Base-by-base conservation (phyloP, 2,888 invertebrate genomes). In the Orgyia antiqua region DNA sequence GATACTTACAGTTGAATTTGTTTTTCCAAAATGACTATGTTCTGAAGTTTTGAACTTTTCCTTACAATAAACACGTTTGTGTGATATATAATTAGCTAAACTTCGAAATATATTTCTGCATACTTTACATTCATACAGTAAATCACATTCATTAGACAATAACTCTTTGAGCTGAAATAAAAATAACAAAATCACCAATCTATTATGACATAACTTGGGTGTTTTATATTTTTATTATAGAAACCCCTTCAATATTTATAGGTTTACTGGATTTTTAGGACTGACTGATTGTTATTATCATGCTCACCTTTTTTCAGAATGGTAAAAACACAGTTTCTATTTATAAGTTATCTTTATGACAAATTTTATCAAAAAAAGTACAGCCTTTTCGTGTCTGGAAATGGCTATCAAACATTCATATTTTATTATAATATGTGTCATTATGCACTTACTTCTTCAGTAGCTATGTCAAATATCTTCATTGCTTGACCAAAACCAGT, bases 61-160 rank as follows among this genome's bases (percentile, higher is more conserved):
- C 46, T 75, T 88, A 61, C 97, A 97, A 68, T 93, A 97, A 20
- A 91, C 89, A 36, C 96, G 88, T 76, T 97, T 97, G 69, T 97
- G 97, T 18, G 94, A 92, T 49, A 97, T 89, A 63, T 96, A 95
- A 78, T 97, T 96, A 9, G 93, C 92, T 43, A 97, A 80, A 66
- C 94, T 94, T 50, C 97, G 89, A 68, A 95, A 97, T 58, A 97
- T 88, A 60, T 92, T 94, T 18, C 93, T 89, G 64, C 97, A 97
- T 10, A 93, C 90, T 70, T 92, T 92, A 74, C 97, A 97, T 74
- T 97, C 97, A 74, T 94, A 94, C 54, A 97, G 89, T 35, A 96
- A 76, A 68, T 95, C 94, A 88, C 96, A 96, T 82, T 97, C 97
- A 60, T 92, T 89, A 17, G 91, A 83, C 18, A 97, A 83, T 30